Evolutionary conservation across 1,140 invertebrate species (phyloP), one percentile per base, ranked within the genome.

Genomic region (Drosophila auraria): DNA sequence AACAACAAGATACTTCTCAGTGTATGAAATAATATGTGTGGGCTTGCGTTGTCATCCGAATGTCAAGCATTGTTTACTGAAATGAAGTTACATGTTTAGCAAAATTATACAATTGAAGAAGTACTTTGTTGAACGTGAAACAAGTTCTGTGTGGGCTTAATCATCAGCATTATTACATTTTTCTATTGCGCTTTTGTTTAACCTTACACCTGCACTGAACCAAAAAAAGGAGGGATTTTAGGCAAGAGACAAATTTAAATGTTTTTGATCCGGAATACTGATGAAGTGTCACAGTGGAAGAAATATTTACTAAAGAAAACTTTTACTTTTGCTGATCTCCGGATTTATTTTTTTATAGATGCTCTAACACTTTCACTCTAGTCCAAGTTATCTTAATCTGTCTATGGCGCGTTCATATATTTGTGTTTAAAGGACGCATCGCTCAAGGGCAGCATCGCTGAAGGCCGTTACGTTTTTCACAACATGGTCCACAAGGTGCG

Each of bases 381-480:
- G 20, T 23, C 36, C 38, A 27, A 36, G 33, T 36, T 36, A 11
- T 36, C 33, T 8, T 33, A 11, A 3, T 33, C 33, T 9, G 11
- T 36, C 33, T 11, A 2, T 11, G 33, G 8, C 9, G 2, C 33
- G 33, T 36, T 36, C 33, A 36, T 17, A 12, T 11, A 1, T 14
- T n/a, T 25, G 7, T 4, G 14, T 40, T n/a, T 38, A 23, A 2
- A 4, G 5, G 8, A 25, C 5, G 6, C 11, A 20, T 17, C 4
- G 8, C 11, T 42, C 15, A 42, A 17, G 23, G 40, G 23, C 51
- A 64, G 50, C 62, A 70, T 12, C 14, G 7, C 38, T 72, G 33
- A 6, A 71, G 66, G 4, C 68, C 42, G 3, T 64, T 64, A 6
- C 51, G 40, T 30, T 45, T 68, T 40, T 56, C 66, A 25, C 33